Percentiles rank a stretch among this genome's conserved stretches.
These are phyloP conservation scores for Drosophila willistoni DNA, from an alignment of 1,140 invertebrate genomes.

Conservation along the genomic window DNA sequence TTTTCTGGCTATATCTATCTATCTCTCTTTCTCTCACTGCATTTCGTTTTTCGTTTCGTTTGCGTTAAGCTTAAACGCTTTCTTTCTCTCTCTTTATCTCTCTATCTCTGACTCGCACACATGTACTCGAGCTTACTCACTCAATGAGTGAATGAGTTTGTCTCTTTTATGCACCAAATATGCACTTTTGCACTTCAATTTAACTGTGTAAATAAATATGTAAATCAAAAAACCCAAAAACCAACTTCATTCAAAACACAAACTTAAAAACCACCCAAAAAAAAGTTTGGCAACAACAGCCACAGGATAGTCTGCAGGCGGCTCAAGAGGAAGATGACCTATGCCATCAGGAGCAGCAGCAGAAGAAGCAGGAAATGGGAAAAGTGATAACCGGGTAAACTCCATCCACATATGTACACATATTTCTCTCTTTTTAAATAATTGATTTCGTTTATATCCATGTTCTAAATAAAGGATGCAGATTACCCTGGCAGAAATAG, in stretches of 20 bases:
- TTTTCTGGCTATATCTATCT: slow-evolving; percentile 5
- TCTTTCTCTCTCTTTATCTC: slow-evolving; percentile 1
- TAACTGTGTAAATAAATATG: neutral
- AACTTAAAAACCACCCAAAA: slow-evolving; percentile 2
- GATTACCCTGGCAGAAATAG: slow-evolving; percentile 46
- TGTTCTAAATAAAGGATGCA: slow-evolving; percentile 22
- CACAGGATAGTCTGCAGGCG: slow-evolving; percentile 32
- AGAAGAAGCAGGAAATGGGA: neutral
- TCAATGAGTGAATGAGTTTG: slow-evolving; percentile 2
- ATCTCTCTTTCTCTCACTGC: slow-evolving; percentile 3
- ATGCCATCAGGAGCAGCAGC: slow-evolving; percentile 13
- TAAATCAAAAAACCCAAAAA: slow-evolving; percentile 6
- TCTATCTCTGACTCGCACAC: neutral
- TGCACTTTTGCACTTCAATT: neutral
- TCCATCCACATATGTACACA: neutral
- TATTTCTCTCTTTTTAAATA: neutral
- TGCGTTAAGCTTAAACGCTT: slow-evolving; percentile 20
- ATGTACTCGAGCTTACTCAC: neutral
- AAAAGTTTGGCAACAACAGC: slow-evolving; percentile 36
- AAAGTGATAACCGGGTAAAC: slow-evolving; percentile 23
- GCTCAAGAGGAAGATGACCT: slow-evolving; percentile 25
- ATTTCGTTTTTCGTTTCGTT: slow-evolving; percentile 10
- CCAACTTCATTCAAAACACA: slow-evolving; percentile 28
- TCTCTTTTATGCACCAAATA: slow-evolving; percentile 14
- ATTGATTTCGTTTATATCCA: neutral